Evolutionary conservation across 2,113 vertebrate species (phyloP).

Genomic region (Scolopax mira): DNA sequence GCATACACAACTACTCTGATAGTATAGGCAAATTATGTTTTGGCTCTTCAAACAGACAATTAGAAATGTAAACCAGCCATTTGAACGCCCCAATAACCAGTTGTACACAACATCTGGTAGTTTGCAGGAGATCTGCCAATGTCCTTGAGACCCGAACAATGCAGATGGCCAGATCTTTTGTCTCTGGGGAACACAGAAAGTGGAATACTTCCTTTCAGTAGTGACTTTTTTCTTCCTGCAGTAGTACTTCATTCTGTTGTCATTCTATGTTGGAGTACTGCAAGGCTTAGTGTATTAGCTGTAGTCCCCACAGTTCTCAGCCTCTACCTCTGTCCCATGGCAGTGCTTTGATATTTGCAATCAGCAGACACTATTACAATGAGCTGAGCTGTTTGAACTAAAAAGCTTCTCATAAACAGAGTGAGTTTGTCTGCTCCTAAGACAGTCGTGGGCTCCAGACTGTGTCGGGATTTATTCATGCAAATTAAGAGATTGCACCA

Average conservation of each 20-base stretch:
- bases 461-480: neutral
- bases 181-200: neutral
- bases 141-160: neutral
- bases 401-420: neutral
- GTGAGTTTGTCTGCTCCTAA: neutral
- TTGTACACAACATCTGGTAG: neutral
- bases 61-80: neutral
- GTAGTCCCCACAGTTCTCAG: neutral
- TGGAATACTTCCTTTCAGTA: neutral
- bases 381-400: neutral
- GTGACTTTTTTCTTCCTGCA: neutral
- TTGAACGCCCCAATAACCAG: neutral
- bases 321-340: neutral
- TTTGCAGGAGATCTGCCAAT: neutral
- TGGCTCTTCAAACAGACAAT: neutral
- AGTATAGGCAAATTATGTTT: neutral
- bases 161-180: neutral
- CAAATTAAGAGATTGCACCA: neutral
- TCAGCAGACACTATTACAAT: neutral
- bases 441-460: neutral
- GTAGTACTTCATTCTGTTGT: neutral
- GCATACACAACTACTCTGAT: neutral
- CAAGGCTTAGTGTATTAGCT: neutral
- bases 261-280: neutral
- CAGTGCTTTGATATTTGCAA: neutral